Evolutionary conservation across 2,888 invertebrate species (phyloP), one percentile per base, ranked within the genome.

Genomic region (Andrena chrysosceles): DNA sequence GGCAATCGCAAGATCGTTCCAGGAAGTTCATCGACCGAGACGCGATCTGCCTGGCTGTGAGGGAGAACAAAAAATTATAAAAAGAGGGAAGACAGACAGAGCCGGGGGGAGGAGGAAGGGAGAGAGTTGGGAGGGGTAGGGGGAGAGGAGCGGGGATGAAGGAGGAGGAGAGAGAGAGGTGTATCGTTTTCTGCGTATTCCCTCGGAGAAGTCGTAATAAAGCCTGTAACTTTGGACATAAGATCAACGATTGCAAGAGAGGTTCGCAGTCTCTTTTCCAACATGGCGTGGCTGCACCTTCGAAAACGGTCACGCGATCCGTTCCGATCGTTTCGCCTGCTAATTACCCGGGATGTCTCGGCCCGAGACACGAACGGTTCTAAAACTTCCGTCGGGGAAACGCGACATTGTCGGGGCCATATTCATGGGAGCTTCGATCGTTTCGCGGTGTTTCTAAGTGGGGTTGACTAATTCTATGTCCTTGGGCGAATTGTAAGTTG

Each of bases 1-100:
- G 84, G 85, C 87, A 86, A 88, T 87, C 83, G 83, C 80, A 82
- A 86, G 85, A 87, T 87, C 81, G 87, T 88, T 88, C 87, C 87
- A 81, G 85, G 81, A 88, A 87, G 87, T 88, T 88, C 86, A 86
- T 86, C 80, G 87, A 88, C 87, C 87, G 87, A 72, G 85, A 81
- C 85, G 77, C 81, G 86, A 85, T 83, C 86, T 74, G 81, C 69
- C 79, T 84, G 77, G 56, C 70, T 77, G 84, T 62, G 71, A 84
- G 78, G 76, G 77, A 75, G 80, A 86, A 80, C 64, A 87, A 84
- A 86, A 84, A 84, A 83, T 87, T 60, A 79, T 71, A 83, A 85
- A 85, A 83, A 85, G 75, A 82, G 35, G 68, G 48, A 66, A 78
- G 63, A 62, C 66, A 52, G 68, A 71, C 16, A 31, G 79, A 52